These are phyloP conservation scores for Zaprionus nigranus DNA, from an alignment of 1,140 invertebrate genomes.

Conservation along the genomic window DNA sequence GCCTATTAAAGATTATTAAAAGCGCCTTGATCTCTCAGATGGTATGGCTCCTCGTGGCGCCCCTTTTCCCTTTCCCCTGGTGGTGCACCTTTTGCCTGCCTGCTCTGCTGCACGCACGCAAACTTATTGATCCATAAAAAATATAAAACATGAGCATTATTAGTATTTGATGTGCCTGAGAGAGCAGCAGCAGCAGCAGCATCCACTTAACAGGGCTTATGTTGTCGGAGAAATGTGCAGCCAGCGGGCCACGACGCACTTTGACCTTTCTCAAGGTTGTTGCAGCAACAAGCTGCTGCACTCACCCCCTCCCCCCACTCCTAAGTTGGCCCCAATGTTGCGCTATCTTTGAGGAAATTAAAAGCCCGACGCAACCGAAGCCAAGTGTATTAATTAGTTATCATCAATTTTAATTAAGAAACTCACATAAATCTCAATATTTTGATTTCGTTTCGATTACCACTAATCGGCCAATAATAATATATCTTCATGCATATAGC, in stretches of 20 bases:
- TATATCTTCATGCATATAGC: constrained; percentile 23
- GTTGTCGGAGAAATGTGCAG: constrained; percentile 17
- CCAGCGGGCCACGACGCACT: constrained; percentile 3
- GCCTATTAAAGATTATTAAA: constrained; percentile 80
- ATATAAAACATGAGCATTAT: constrained; percentile 74
- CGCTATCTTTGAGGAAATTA: not conserved
- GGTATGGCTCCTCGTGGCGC: constrained; percentile 15
- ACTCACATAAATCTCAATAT: constrained; percentile 43
- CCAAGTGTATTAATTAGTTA: constrained; percentile 28
- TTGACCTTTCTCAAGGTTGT: constrained; percentile 65
- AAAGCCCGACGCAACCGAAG: not conserved
- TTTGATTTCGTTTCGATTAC: constrained; percentile 18
- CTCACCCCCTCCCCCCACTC: not conserved
- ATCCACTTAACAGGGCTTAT: constrained; percentile 33
- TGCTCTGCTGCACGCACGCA: constrained; percentile 53
- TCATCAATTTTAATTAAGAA: constrained; percentile 40
- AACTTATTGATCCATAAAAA: constrained; percentile 81
- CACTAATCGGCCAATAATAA: constrained; percentile 26
- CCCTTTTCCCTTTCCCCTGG: not conserved
- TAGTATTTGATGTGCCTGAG: constrained; percentile 60
- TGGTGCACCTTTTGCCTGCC: not conserved
- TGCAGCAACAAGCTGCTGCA: constrained; percentile 23
- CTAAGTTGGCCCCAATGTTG: not conserved
- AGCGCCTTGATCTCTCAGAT: constrained; percentile 70
- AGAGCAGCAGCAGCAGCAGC: constrained; percentile 17